These are phyloP conservation scores for Lagodon rhomboides DNA, from an alignment of 2,797 vertebrate genomes.

Conservation along the genomic window DNA sequence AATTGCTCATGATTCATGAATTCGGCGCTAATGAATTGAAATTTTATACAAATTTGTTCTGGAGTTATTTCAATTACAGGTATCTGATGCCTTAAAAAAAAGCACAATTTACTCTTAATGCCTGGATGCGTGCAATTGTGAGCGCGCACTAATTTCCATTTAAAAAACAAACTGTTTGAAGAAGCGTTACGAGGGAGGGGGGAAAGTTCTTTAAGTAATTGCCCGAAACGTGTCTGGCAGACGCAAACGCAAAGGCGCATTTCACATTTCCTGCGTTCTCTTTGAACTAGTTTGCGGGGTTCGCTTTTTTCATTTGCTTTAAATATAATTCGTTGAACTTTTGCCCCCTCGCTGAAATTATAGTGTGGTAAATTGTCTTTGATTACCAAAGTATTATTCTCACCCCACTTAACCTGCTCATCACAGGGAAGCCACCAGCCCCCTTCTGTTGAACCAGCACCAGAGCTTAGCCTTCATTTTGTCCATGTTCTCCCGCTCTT, in stretches of 20 bases:
- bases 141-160: conserved; percentile 73
- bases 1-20: conserved; percentile 76
- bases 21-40: conserved; percentile 75
- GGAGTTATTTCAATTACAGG: conserved; percentile 77
- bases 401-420: conserved; percentile 80
- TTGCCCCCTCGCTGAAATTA: conserved; percentile 74
- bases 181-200: conserved; percentile 56
- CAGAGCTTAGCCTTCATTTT: conserved; percentile 41
- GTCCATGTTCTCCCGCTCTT: conserved; percentile 12
- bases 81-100: conserved; percentile 67
- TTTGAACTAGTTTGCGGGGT: conserved; percentile 63
- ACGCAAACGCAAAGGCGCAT: conserved; percentile 62
- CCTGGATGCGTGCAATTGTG: conserved; percentile 70
- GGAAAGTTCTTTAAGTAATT: conserved; percentile 76
- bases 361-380: conserved; percentile 77
- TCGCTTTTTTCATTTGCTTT: conserved; percentile 72
- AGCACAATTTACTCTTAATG: conserved; percentile 67
- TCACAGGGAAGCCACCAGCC: conserved; percentile 57
- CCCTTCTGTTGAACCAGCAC: conserved; percentile 38
- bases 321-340: conserved; percentile 74
- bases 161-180: conserved; percentile 73
- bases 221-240: conserved; percentile 65
- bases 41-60: conserved; percentile 75
- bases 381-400: conserved; percentile 83
- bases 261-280: conserved; percentile 59